Evolutionary conservation across 1,140 invertebrate species (phyloP).

Genomic region (Drosophila kikkawai): DNA sequence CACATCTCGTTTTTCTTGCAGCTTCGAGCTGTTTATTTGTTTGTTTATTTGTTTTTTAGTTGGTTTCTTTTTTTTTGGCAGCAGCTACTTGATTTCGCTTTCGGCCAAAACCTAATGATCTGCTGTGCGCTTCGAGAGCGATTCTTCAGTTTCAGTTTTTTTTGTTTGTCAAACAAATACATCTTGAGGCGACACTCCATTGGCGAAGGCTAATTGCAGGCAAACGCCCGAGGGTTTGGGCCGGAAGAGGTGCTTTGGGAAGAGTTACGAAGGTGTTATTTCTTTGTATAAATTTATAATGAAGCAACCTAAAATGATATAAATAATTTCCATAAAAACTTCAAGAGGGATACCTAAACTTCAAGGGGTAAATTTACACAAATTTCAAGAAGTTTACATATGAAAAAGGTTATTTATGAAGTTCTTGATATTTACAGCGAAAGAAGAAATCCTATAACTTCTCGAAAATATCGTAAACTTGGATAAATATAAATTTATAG

Average conservation of each 20-base stretch:
- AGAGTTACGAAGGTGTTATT: background rate
- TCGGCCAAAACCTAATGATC: slow-evolving; percentile 35
- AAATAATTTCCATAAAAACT: no score
- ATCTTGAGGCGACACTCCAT: slow-evolving; percentile 32
- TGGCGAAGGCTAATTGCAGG: slow-evolving; percentile 41
- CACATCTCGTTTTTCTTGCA: slow-evolving; percentile 60
- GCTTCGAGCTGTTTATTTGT: slow-evolving; percentile 4
- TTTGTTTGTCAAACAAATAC: slow-evolving; percentile 60
- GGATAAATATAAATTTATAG: no score
- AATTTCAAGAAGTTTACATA: no score
- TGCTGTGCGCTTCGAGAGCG: slow-evolving; percentile 13
- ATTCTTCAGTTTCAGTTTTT: slow-evolving; percentile 32
- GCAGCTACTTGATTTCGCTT: slow-evolving; percentile 56
- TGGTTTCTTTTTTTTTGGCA: slow-evolving; percentile 13
- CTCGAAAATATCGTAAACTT: no score
- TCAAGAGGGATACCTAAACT: no score
- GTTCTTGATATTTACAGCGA: no score
- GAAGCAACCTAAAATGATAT: no score
- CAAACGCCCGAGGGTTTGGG: slow-evolving; percentile 2
- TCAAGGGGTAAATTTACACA: no score
- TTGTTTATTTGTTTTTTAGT: slow-evolving; percentile 2
- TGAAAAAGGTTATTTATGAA: no score
- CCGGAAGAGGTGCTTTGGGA: background rate
- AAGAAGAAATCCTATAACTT: no score
- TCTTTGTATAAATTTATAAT: background rate